A percentile compares a stretch with the other conserved stretches of the same genome.
Evolutionary conservation across 2,797 vertebrate species (phyloP).

Genomic region (Mus minutoides): DNA sequence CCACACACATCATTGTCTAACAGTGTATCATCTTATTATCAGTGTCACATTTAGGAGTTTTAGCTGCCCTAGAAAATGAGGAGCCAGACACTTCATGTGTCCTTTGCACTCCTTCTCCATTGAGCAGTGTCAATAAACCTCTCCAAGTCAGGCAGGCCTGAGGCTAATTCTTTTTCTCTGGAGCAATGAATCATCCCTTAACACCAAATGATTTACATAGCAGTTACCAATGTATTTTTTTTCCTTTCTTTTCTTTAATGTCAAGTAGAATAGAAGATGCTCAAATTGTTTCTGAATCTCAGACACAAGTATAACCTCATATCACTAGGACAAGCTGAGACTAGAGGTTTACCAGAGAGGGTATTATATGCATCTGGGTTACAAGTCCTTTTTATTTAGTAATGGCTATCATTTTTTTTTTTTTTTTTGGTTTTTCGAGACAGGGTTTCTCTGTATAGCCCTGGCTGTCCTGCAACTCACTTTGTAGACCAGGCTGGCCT

Average conservation of each 20-base stretch:
- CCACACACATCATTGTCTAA: constrained; percentile 66
- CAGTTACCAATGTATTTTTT: constrained; percentile 40
- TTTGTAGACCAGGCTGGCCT: no score
- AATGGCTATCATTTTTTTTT: constrained; percentile 75
- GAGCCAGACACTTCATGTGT: constrained; percentile 39
- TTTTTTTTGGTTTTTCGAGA: no score
- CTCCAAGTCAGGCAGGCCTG: constrained; percentile 53
- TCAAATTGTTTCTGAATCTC: constrained; percentile 49
- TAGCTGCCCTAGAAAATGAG: constrained; percentile 69
- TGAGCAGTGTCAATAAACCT: constrained; percentile 71
- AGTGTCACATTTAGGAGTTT: not conserved
- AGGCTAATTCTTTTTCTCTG: constrained; percentile 73
- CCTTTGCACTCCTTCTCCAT: constrained; percentile 30
- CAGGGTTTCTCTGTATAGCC: no score
- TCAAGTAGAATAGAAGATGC: constrained; percentile 61
- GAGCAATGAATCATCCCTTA: constrained; percentile 67
- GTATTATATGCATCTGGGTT: not conserved
- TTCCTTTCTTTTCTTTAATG: constrained; percentile 25
- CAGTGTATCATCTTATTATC: constrained; percentile 76
- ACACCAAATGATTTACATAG: constrained; percentile 70
- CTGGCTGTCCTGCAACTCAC: no score
- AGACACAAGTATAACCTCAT: constrained; percentile 21
- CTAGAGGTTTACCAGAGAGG: not conserved
- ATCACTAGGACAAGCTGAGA: constrained; percentile 57
- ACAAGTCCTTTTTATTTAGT: constrained; percentile 74